A percentile compares a stretch with the other conserved stretches of the same genome.
Evolutionary conservation across 1,140 invertebrate genomes (phyloP).

Genomic region (Cyclina sinensis): DNA sequence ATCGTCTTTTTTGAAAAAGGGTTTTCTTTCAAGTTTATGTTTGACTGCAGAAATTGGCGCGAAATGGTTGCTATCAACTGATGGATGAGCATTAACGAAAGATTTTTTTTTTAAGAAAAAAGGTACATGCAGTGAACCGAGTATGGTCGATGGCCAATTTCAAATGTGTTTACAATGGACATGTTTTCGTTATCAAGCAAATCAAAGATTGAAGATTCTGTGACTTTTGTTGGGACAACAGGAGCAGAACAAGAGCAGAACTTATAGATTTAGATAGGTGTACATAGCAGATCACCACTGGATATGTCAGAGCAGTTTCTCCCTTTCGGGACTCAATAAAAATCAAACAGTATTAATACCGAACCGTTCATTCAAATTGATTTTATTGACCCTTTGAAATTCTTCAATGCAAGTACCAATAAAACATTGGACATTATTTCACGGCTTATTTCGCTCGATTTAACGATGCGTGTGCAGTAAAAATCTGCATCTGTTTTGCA

Average conservation of each 20-base stretch:
- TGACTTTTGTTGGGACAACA: too few relatives aligned
- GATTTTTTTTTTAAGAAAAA: too few relatives aligned
- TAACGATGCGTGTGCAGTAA: conserved; percentile 46
- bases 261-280: too few relatives aligned
- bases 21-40: conserved; percentile 8
- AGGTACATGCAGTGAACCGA: too few relatives aligned
- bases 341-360: neutral
- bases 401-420: conserved; percentile 26
- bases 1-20: conserved; percentile 14
- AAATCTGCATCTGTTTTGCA: conserved; percentile 8
- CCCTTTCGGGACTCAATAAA: neutral
- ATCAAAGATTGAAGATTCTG: too few relatives aligned
- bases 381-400: conserved; percentile 34
- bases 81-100: too few relatives aligned
- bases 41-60: neutral
- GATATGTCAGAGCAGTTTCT: too few relatives aligned
- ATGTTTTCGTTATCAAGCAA: too few relatives aligned
- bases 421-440: conserved; percentile 48
- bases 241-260: too few relatives aligned
- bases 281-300: too few relatives aligned
- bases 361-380: neutral
- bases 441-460: conserved; percentile 42
- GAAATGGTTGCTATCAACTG: neutral
- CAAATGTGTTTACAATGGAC: too few relatives aligned
- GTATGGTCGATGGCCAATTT: too few relatives aligned